Percentiles rank a stretch among this genome's conserved stretches.
phyloP scores from a whole-genome alignment of 2,888 invertebrate genomes.

The Callimorpha dominula region DNA sequence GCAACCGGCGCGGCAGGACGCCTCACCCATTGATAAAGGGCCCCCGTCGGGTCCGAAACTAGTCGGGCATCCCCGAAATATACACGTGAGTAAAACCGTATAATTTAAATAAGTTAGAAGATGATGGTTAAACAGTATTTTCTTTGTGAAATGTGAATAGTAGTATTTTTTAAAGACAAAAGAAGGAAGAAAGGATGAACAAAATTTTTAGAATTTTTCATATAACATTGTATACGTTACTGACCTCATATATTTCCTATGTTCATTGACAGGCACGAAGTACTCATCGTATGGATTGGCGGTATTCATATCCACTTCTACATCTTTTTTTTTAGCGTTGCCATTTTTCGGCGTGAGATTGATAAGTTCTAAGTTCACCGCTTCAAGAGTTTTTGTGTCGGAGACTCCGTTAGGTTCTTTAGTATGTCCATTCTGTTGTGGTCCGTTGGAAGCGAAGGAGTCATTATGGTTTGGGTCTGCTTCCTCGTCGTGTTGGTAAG shows the following conservation, averaged over 20 bases:
- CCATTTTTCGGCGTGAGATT: slow-evolving; percentile 89
- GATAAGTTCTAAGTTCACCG: slow-evolving; percentile 93
- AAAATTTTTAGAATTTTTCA: no score
- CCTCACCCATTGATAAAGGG: no score
- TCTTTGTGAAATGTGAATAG: background rate
- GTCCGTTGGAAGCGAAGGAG: slow-evolving; percentile 79
- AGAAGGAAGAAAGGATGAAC: background rate
- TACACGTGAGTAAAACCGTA: no score
- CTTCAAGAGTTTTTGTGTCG: slow-evolving; percentile 87
- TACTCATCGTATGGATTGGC: slow-evolving; percentile 93
- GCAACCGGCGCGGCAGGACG: no score
- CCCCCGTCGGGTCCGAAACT: no score
- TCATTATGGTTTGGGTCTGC: slow-evolving; percentile 81
- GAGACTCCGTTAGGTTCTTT: slow-evolving; percentile 72
- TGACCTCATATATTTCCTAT: slow-evolving; percentile 94
- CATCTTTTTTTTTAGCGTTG: slow-evolving; percentile 88
- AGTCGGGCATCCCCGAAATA: no score
- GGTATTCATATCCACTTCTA: slow-evolving; percentile 88
- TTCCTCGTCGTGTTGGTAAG: slow-evolving; percentile 78
- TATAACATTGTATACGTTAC: slow-evolving; percentile 40
- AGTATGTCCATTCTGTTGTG: slow-evolving; percentile 76
- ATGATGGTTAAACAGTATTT: background rate
- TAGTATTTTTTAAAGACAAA: background rate
- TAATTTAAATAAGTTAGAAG: no score
- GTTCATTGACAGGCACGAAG: slow-evolving; percentile 94